Evolutionary conservation across 2,797 vertebrate genomes (phyloP).

Genomic region (Furcifer pardalis): DNA sequence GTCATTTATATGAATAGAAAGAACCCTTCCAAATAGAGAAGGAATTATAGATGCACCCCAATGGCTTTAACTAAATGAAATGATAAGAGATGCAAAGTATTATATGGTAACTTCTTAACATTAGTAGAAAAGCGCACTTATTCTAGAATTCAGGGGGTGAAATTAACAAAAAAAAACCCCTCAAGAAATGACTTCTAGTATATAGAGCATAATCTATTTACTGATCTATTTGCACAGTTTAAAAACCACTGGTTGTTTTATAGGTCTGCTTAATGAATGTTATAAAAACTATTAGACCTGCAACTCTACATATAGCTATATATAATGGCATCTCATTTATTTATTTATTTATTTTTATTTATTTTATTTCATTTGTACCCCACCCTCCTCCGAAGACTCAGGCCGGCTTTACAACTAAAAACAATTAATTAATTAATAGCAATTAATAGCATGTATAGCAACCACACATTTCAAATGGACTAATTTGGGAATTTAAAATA

Average conservation of each 20-base stretch:
- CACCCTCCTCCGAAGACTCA: too few relatives aligned
- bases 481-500: neutral
- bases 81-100: neutral
- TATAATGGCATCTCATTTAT: neutral
- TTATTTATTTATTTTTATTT: too few relatives aligned
- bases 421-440: too few relatives aligned
- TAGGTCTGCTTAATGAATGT: neutral
- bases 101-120: neutral
- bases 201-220: neutral
- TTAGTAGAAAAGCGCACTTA: neutral
- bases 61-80: neutral
- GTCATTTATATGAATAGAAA: neutral
- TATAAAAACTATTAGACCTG: neutral
- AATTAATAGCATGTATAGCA: neutral
- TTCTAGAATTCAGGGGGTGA: neutral
- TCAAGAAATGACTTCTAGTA: neutral
- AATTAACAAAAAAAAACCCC: neutral
- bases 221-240: neutral
- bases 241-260: too few relatives aligned
- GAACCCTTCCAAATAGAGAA: neutral
- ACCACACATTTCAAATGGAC: neutral
- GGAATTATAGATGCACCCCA: neutral
- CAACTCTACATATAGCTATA: neutral
- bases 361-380: too few relatives aligned
- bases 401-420: too few relatives aligned